Percentiles rank a stretch among this genome's conserved stretches.
phyloP scores from a whole-genome alignment of 2,888 invertebrate genomes.

The Galeruca laticollis region DNA sequence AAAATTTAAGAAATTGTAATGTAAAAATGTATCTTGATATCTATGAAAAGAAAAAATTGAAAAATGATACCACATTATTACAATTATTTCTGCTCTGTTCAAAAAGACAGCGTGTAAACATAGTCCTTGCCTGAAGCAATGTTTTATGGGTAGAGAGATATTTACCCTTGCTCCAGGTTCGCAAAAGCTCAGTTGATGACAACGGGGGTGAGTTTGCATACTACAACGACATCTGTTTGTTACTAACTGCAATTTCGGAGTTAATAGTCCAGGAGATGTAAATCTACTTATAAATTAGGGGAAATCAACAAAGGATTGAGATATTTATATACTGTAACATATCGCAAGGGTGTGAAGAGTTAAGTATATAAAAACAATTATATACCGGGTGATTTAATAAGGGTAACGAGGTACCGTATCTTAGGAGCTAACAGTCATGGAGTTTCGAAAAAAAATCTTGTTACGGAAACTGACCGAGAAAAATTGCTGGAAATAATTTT shows the following conservation, averaged over 20 bases:
- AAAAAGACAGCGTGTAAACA: slow-evolving; percentile 41
- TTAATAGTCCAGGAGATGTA: slow-evolving; percentile 13
- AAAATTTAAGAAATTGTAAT: too few species aligned
- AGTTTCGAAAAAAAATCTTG: too few species aligned
- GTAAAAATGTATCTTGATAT: too few species aligned
- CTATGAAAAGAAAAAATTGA: too few species aligned
- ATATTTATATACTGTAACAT: not conserved
- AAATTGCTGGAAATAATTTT: too few species aligned
- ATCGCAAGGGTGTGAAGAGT: not conserved
- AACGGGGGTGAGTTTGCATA: slow-evolving; percentile 20
- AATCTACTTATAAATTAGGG: slow-evolving; percentile 9
- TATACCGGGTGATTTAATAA: too few species aligned
- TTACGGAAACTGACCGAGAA: too few species aligned
- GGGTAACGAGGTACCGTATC: too few species aligned
- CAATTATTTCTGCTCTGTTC: too few species aligned
- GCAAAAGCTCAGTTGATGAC: slow-evolving; percentile 7
- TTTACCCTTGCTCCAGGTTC: not conserved
- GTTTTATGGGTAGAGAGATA: not conserved
- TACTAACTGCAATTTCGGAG: slow-evolving; percentile 30
- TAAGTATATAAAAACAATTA: not conserved
- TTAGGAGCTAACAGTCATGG: too few species aligned
- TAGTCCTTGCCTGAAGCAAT: slow-evolving; percentile 61
- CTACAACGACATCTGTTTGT: slow-evolving; percentile 37
- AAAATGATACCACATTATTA: too few species aligned
- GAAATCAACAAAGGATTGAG: not conserved